Base-by-base conservation (phyloP, 2,888 invertebrate species). In the Trachelus tabidus region DNA sequence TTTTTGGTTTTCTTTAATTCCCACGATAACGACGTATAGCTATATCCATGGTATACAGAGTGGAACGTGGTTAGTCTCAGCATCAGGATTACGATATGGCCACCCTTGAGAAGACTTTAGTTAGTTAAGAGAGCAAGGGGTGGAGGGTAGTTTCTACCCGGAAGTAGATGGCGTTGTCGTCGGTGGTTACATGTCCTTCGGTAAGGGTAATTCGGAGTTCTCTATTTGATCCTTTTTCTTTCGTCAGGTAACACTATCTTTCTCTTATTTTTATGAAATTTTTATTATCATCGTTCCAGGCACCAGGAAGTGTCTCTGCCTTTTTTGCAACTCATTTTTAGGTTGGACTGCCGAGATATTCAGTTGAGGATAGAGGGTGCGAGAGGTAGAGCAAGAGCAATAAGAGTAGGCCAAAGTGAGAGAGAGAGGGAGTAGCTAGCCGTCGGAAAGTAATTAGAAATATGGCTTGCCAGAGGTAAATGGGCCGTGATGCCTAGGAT, bases 401-500 rank as follows among this genome's bases (percentile, higher is more conserved):
- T 56, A 73, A 75, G 73, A 68, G 33, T 15, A 12, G 35, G 15
- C 23, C 15, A 56, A 56, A 56, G 15, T 56, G 9, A 56, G 73
- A 37, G 75, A 78, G 75, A 69, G 79, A 82, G 82, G 83, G 80
- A 79, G 76, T 76, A 80, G 79, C 78, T 76, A 84, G 81, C 83
- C 83, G 88, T 85, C 86, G 86, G 84, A 86, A 86, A 87, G 88
- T 89, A 90, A 90, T 90, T 90, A 90, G 89, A 90, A 90, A 90
- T 90, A 89, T 89, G 89, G 86, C 87, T 87, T 86, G 84, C 83
- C 84, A 81, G 86, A 79, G 87, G 86, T 90, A 90, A 90, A 90
- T 90, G 89, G 88, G 83, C 88, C 87, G 88, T 90, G 86, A 88
- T 86, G 85, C 84, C 86, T 82, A 83, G 86, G 85, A 89, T 89